Base-by-base conservation (phyloP, 2,113 vertebrate species). In the Opisthocomus hoazin region DNA sequence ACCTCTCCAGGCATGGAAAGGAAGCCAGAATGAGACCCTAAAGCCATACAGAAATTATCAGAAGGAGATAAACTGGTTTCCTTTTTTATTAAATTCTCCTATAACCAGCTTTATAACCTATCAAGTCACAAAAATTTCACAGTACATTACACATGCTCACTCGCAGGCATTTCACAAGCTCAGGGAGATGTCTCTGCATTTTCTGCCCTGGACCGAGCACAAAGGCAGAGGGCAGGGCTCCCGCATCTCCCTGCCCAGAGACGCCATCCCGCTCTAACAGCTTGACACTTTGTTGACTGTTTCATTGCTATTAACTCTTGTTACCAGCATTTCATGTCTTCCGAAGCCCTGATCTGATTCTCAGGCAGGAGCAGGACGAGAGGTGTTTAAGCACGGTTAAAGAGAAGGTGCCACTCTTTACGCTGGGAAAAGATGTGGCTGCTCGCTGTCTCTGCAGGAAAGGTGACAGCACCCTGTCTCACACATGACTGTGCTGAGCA, bases 31-130 rank as follows among this genome's bases (percentile, higher is more conserved):
- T 93, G 66, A 92, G 66, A 92, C 90, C 79, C 94, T 96, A 92
- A 96, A 83, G 83, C 94, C 84, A 91, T 27, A 91, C 66, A 95
- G 93, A 90, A 92, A 96, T 97, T 96, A 96, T 94, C 76, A 89
- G 81, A 92, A 95, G 94, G 90, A 96, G 93, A 95, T 95, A 96
- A 97, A 97, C 94, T 91, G 69, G 83, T 97, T 97, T 92, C 88
- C 89, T 97, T 96, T 96, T 96, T 95, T 96, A 93, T 97, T 97
- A 95, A 94, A 86, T 97, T 97, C 92, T 88, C 77, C 71, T 91
- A 46, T 97, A 97, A 93, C 65, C 61, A 97, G 83, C 68, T 97
- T 97, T 97, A 97, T 96, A 92, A 93, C 89, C 84, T 93, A 87
- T 83, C 95, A 96, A 97, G 82, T 80, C 83, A 87, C 87, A 96